Base-by-base conservation (phyloP, 2,113 vertebrate species). In the Ranitomeya variabilis region DNA sequence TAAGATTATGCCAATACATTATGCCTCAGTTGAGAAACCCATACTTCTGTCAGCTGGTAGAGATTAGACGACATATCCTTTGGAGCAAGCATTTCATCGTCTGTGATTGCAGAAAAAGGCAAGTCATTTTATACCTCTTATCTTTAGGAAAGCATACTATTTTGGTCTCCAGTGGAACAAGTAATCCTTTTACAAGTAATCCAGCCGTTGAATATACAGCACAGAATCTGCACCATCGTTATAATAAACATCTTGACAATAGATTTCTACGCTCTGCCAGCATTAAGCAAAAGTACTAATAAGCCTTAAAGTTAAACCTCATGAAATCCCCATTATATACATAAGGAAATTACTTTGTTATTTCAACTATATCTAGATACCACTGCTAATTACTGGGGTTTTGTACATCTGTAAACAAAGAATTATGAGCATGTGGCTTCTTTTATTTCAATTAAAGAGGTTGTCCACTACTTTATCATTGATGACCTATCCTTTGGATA, bases 281-380 rank as follows among this genome's bases (percentile, higher is more conserved):
- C 76, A 54, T 89, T 76, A 69, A 85, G 52, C 37, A 3, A 83
- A 88, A 88, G 57, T 77, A 66, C 80, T 88, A 67, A 79, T 89
- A 89, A 79, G 82, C 60, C 51, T 18, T 55, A 15, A 31, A 84
- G 11, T 60, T 87, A 81, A 87, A 54, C 54, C 80, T 77, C 64
- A 52, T 37, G 21, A 67, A 85, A 85, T 37, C 51, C 51, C 45
- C 18, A 51, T 79, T 55, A 89, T 79, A 85, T 69, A 31, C 73
- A 69, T 67, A 89, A 76, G 26, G 60, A 66, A 89, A 69, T 73
- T 7, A 82, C 76, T 85, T 85, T 89, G 80, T 88, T 85, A 85
- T 67, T 85, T 66, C 31, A 66, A 83, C 55, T 55, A 15, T 89
- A 83, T 77, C 82, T 89, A 84, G 80, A 85, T 85, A 89, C 19